A percentile compares a stretch with the other conserved stretches of the same genome.
Evolutionary conservation across 1,140 invertebrate species (phyloP).

Genomic region (Diachasmimorpha longicaudata): DNA sequence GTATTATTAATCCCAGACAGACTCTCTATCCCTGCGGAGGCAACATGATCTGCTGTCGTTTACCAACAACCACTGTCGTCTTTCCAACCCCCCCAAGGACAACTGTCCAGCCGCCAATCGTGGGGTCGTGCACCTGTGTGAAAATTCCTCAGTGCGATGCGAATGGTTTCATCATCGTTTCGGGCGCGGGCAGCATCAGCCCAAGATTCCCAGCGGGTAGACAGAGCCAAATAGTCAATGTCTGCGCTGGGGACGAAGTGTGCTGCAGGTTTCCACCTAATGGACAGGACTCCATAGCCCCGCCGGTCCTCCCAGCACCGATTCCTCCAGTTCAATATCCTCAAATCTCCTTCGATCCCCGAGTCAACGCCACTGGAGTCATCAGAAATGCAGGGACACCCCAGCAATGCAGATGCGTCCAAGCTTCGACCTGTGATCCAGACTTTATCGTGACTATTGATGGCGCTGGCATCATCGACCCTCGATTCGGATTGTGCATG

Average conservation of each 20-base stretch:
- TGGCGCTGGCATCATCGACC: constrained; percentile 42
- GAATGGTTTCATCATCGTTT: constrained; percentile 19
- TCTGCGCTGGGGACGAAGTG: constrained; percentile 27
- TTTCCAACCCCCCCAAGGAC: not conserved
- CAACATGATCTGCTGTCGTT: constrained; percentile 34
- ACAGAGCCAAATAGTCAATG: constrained; percentile 15
- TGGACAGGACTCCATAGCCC: constrained; percentile 10
- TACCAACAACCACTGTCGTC: not conserved
- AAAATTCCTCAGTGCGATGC: constrained; percentile 20
- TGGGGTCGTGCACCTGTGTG: constrained; percentile 13
- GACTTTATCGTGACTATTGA: constrained; percentile 39
- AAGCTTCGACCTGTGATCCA: constrained; percentile 36
- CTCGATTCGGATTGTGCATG: constrained; percentile 47
- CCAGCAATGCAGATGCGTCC: constrained; percentile 48
- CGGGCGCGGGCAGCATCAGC: constrained; percentile 30
- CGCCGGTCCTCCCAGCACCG: not conserved
- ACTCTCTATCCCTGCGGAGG: constrained; percentile 33
- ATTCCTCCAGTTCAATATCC: constrained; percentile 17
- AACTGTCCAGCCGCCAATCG: not conserved
- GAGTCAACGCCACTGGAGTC: not conserved
- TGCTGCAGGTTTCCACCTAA: constrained; percentile 35
- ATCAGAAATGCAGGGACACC: constrained; percentile 41
- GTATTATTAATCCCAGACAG: constrained; percentile 46
- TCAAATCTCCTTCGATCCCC: not conserved
- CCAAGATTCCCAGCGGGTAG: constrained; percentile 32